Base-by-base conservation (phyloP, 2,113 vertebrate genomes). In the Turnix velox region DNA sequence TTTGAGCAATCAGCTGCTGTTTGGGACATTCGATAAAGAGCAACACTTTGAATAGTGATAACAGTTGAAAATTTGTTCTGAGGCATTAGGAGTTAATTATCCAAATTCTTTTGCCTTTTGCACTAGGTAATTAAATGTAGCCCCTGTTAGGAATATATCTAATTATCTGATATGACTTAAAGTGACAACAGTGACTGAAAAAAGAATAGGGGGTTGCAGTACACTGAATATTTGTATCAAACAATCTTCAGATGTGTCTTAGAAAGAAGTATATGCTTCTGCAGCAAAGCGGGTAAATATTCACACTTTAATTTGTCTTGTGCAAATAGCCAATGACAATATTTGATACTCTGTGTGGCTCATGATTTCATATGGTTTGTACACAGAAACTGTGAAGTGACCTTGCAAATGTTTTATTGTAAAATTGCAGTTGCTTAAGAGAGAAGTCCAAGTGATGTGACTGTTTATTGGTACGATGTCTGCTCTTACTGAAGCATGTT, bases 1-100 rank as follows among this genome's bases (percentile, higher is more conserved):
- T 13, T 9, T 15, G 35, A 45, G 62, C 4, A 2, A 31, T 59
- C 3, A 0, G 7, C 24, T 18, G 24, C 28, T 33, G 11, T 25
- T 65, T n/a, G 23, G 23, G 57, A 58, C 28, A 4, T 23, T 40
- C 75, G 42, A 2, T 18, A 43, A 42, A 42, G 57, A n/a, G 3
- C 16, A 43, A 10, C 42, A 3, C 28, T 54, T 48, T 31, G 40
- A 43, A 55, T 42, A 71, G 33, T 23, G 22, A 12, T n/a, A 23
- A 7, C 16, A 61, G 14, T 46, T 59, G 10, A 5, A 57, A 18
- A 33, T 68, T n/a, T 58, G 11, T 37, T 94, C 62, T 58, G 37
- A 48, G 48, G 12, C 30, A 51, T 11, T 18, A 24, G 49, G 37
- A 55, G 45, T 42, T 35, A 23, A 65, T 77, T 43, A 40, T 65